phyloP scores from a whole-genome alignment of 2,797 vertebrate species.

The Carcharodon carcharias region DNA sequence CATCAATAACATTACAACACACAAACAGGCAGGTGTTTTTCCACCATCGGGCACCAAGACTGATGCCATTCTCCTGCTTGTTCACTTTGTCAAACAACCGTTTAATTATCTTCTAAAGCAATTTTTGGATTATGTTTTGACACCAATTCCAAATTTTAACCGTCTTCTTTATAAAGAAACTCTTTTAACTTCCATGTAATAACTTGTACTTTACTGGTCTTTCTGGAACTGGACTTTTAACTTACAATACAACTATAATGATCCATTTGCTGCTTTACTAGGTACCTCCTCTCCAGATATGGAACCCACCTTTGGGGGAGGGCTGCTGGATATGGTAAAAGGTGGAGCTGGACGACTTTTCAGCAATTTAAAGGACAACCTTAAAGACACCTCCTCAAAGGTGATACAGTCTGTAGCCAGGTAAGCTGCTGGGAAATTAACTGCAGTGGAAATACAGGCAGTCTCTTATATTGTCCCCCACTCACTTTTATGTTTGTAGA shows the following conservation, averaged over 20 bases:
- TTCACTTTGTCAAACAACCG: background rate
- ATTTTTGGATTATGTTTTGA: background rate
- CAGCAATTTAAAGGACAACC: constrained; percentile 96
- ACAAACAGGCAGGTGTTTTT: background rate
- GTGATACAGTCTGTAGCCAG: constrained; percentile 96
- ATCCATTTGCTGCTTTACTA: constrained; percentile 44
- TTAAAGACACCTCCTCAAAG: constrained; percentile 97
- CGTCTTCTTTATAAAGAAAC: background rate
- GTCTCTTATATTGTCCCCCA: background rate
- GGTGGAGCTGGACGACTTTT: constrained; percentile 96
- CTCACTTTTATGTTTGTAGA: background rate
- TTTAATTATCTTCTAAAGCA: background rate
- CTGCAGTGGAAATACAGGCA: background rate
- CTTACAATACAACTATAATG: background rate
- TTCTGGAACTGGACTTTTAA: background rate
- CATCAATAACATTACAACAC: background rate
- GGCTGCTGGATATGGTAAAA: constrained; percentile 94
- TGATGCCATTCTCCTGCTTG: background rate
- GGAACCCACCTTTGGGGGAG: constrained; percentile 85
- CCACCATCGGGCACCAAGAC: background rate
- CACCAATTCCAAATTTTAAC: background rate
- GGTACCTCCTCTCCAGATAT: constrained; percentile 75
- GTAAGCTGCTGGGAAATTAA: constrained; percentile 53
- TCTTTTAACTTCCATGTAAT: background rate
- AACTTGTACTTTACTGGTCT: background rate